Conservation (phyloP, 2,113 vertebrate genomes). For the Triplophysa dalaica region DNA sequence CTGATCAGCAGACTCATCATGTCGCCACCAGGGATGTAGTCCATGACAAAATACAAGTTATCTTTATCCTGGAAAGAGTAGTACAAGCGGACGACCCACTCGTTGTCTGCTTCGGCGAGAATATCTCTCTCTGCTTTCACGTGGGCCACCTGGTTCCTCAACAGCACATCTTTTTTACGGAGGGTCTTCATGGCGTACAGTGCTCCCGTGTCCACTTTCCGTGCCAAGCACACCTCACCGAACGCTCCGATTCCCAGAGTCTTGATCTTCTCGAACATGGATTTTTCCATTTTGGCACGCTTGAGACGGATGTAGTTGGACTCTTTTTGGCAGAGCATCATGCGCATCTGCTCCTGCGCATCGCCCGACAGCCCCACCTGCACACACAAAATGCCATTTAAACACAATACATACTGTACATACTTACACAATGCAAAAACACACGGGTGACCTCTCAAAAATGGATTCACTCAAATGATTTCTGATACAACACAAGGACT, state of each 20-base stretch:
- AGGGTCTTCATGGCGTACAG: slow-evolving; percentile 99
- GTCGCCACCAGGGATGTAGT: slow-evolving; percentile 99
- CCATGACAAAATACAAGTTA: slow-evolving; percentile 99
- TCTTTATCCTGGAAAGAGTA: slow-evolving; percentile 99
- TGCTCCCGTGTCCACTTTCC: slow-evolving; percentile 93
- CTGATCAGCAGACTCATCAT: slow-evolving; percentile 99
- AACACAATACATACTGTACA: background rate
- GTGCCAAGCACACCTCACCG: slow-evolving; percentile 94
- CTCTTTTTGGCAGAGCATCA: slow-evolving; percentile 97
- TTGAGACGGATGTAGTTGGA: slow-evolving; percentile 98
- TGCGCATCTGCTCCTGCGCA: slow-evolving; percentile 98
- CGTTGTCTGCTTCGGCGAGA: slow-evolving; percentile 96
- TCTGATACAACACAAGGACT: background rate
- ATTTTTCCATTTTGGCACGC: slow-evolving; percentile 98
- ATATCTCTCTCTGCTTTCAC: slow-evolving; percentile 98
- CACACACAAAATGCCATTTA: background rate
- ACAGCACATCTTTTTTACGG: slow-evolving; percentile 96
- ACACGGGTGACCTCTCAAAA: background rate
- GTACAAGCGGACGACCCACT: slow-evolving; percentile 98
- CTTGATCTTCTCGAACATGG: slow-evolving; percentile 98
- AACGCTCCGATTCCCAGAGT: slow-evolving; percentile 96
- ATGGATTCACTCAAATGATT: background rate
- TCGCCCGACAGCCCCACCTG: slow-evolving; percentile 95
- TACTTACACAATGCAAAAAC: background rate
- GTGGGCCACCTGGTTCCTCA: slow-evolving; percentile 97